Conservation (phyloP, 2,888 invertebrate species). For the Abrostola tripartita region DNA sequence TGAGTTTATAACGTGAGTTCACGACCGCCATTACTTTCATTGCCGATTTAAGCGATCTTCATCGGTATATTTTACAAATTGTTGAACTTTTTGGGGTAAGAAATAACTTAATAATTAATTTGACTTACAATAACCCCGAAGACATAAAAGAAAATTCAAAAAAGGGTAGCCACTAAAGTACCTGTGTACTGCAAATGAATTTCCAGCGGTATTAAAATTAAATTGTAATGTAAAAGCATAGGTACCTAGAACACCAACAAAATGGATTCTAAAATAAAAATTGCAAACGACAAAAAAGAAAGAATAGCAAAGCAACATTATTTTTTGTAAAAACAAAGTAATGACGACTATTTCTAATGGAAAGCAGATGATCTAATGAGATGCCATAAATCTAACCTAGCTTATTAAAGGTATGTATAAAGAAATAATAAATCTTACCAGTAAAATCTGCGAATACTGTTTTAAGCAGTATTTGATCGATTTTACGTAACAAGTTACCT, state of each 20-base stretch:
- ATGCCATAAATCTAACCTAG: slow-evolving; percentile 15
- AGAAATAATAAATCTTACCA: slow-evolving; percentile 48
- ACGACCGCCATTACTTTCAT: slow-evolving; percentile 15
- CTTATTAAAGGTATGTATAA: slow-evolving; percentile 5
- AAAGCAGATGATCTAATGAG: slow-evolving; percentile 3
- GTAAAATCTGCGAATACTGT: slow-evolving; percentile 30
- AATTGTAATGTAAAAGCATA: neutral
- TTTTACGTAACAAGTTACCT: slow-evolving; percentile 52
- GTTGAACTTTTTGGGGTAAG: neutral
- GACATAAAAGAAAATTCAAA: neutral
- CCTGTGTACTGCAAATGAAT: neutral
- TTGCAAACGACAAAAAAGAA: neutral
- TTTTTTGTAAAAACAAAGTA: neutral
- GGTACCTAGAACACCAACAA: neutral
- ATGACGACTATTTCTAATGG: neutral
- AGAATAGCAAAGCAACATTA: neutral
- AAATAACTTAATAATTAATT: neutral
- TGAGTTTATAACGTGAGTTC: slow-evolving; percentile 21
- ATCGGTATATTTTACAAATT: slow-evolving; percentile 11
- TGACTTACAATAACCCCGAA: neutral
- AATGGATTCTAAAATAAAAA: neutral
- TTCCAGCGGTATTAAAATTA: too few species aligned
- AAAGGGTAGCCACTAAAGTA: neutral
- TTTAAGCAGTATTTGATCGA: slow-evolving; percentile 46
- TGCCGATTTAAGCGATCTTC: slow-evolving; percentile 9